These are phyloP conservation scores for Sitodiplosis mosellana DNA, from an alignment of 1,140 invertebrate species.

Conservation along the genomic window DNA sequence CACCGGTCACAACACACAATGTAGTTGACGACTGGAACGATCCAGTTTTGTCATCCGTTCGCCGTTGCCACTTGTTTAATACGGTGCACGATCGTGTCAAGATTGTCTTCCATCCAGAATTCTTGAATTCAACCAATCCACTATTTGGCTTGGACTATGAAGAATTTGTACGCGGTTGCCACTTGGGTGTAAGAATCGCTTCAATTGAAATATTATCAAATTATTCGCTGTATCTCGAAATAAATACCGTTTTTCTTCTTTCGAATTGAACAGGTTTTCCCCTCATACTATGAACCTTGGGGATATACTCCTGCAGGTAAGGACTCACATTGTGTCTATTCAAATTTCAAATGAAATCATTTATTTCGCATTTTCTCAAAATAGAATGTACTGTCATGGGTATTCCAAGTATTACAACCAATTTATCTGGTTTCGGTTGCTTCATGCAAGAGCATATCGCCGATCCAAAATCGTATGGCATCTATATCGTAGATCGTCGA, in stretches of 20 bases:
- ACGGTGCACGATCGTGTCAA: constrained; percentile 89
- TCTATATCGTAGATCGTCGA: constrained; percentile 92
- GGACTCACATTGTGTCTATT: no score
- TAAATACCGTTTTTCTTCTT: constrained; percentile 2
- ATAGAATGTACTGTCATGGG: constrained; percentile 99
- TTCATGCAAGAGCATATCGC: constrained; percentile 98
- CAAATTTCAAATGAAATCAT: no score
- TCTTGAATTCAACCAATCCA: constrained; percentile 94
- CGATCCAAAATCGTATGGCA: constrained; percentile 96
- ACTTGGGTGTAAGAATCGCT: constrained; percentile 46
- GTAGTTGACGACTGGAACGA: constrained; percentile 87
- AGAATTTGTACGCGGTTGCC: constrained; percentile 97
- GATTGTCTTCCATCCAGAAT: constrained; percentile 98
- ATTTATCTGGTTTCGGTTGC: constrained; percentile 95
- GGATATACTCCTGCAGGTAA: constrained; percentile 98
- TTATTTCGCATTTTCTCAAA: no score
- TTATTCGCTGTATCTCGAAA: background rate
- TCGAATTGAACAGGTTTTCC: constrained; percentile 52
- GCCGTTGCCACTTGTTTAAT: constrained; percentile 91
- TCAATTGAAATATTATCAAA: background rate
- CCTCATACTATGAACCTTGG: constrained; percentile 99
- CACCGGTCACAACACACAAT: constrained; percentile 97
- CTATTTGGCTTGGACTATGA: constrained; percentile 97
- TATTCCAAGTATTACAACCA: constrained; percentile 93
- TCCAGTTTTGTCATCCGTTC: constrained; percentile 70